Evolutionary conservation across 2,888 invertebrate genomes (phyloP).

Genomic region (Acronicta psi): DNA sequence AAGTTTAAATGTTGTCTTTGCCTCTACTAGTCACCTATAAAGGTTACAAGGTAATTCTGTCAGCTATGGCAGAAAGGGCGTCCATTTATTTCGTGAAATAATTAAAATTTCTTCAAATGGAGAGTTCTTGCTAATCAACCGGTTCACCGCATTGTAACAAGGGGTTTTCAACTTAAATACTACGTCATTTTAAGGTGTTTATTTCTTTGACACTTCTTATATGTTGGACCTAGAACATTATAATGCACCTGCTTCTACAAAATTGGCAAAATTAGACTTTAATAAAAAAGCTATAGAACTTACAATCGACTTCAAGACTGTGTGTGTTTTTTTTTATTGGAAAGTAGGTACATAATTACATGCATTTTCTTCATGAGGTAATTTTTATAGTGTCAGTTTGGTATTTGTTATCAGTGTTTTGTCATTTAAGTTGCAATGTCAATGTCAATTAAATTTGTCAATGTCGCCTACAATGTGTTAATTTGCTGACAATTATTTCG

Average conservation of each 20-base stretch:
- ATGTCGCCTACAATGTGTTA: too few relatives aligned
- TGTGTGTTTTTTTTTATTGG: neutral
- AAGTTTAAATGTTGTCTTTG: neutral
- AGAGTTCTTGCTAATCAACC: slow-evolving; percentile 20
- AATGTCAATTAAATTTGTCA: too few relatives aligned
- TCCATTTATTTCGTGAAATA: slow-evolving; percentile 36
- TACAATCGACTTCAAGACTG: slow-evolving; percentile 1
- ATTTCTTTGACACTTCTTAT: slow-evolving; percentile 20
- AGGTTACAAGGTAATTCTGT: slow-evolving; percentile 8
- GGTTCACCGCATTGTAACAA: slow-evolving; percentile 1
- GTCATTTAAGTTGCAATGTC: too few relatives aligned
- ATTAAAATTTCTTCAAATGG: slow-evolving; percentile 27
- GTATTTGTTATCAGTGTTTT: too few relatives aligned
- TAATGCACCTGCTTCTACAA: slow-evolving; percentile 31
- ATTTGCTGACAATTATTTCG: slow-evolving; percentile 6
- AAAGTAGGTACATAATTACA: slow-evolving; percentile 5
- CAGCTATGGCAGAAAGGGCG: slow-evolving; percentile 36
- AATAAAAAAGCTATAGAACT: neutral
- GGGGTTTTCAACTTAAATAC: slow-evolving; percentile 13
- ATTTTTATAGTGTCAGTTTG: slow-evolving; percentile 7
- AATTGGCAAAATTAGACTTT: neutral
- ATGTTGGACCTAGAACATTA: slow-evolving; percentile 10
- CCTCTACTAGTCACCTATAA: neutral
- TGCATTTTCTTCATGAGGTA: too few relatives aligned
- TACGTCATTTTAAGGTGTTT: slow-evolving; percentile 10